Evolutionary conservation across 2,888 invertebrate genomes (phyloP), one percentile per base, ranked within the genome.

Genomic region (Xylota sylvarum): DNA sequence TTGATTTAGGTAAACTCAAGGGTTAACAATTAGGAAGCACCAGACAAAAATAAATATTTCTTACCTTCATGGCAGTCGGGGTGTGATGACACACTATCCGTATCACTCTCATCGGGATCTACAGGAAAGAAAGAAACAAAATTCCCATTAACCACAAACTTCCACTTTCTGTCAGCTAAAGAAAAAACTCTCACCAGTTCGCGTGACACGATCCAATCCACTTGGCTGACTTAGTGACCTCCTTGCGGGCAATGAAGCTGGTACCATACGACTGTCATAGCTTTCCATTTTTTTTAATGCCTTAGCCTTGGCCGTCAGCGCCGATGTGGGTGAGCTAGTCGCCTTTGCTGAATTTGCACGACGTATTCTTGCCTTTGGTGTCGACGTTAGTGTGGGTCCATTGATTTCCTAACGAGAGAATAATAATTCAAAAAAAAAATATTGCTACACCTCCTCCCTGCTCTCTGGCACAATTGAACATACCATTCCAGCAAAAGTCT

Each of bases 161-260:
- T 48, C 14, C 37, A 62, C 35, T 46, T 64, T 46, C 5, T 2
- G 5, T 43, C 17, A 23, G 23, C 23, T 3, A 23, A 23, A 23
- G 23, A 37, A 17, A 43, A 50, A 48, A 40, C 56, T 35, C 77
- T 82, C 35, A 86, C 86, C 86, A 86, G 60, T 86, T 69, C 82
- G 86, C 67, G 87, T 82, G 74, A 89, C 88, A 69, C 88, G 87
- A 74, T 93, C 92, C 50, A 93, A 88, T 43, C 92, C 92, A 78
- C 91, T 91, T 27, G 96, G 96, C 90, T 96, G 96, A 90, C 96
- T 96, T 56, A 95, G 93, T n/a, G 96, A 96, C 86, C 96, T 90
- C 81, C 88, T 88, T 19, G 90, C 90, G 5, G 91, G 91, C 69
- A 91, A 88, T 0, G 92, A 91, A 77, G 90, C 88, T 52, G 91